Evolutionary conservation across 2,888 invertebrate species (phyloP).

Genomic region (Chymomyza caudatula): DNA sequence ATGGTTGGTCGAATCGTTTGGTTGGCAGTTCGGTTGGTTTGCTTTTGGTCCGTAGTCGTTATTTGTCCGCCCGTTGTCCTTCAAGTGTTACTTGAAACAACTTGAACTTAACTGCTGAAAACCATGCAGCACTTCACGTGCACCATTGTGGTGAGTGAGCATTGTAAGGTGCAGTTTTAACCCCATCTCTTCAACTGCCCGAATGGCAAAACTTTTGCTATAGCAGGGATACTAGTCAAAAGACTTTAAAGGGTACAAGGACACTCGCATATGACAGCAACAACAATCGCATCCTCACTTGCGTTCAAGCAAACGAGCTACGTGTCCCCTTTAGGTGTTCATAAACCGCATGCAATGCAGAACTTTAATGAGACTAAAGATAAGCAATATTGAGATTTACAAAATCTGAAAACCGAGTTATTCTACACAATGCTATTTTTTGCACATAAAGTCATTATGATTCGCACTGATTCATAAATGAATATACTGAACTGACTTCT

Average conservation of each 20-base stretch:
- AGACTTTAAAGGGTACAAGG: constrained; percentile 63
- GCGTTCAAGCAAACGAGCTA: background rate
- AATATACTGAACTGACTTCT: no score
- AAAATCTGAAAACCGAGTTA: no score
- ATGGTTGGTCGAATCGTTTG: constrained; percentile 29
- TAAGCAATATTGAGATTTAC: background rate
- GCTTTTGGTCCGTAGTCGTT: constrained; percentile 21
- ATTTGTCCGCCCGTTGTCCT: constrained; percentile 43
- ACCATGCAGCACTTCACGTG: constrained; percentile 52
- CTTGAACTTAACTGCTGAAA: constrained; percentile 64
- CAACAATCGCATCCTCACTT: background rate
- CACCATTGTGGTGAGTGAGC: background rate
- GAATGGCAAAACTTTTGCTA: constrained; percentile 54
- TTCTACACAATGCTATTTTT: no score
- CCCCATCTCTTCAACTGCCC: background rate
- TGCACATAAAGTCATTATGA: no score
- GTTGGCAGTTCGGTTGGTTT: background rate
- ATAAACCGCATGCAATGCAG: background rate
- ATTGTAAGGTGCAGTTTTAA: no score
- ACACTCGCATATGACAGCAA: constrained; percentile 42
- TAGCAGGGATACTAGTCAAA: constrained; percentile 57
- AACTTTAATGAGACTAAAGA: background rate
- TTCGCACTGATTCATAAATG: no score
- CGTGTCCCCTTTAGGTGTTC: background rate
- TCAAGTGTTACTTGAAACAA: constrained; percentile 63